Conservation (phyloP, 1,140 invertebrate species). For the Panagrolaimus sp. region DNA sequence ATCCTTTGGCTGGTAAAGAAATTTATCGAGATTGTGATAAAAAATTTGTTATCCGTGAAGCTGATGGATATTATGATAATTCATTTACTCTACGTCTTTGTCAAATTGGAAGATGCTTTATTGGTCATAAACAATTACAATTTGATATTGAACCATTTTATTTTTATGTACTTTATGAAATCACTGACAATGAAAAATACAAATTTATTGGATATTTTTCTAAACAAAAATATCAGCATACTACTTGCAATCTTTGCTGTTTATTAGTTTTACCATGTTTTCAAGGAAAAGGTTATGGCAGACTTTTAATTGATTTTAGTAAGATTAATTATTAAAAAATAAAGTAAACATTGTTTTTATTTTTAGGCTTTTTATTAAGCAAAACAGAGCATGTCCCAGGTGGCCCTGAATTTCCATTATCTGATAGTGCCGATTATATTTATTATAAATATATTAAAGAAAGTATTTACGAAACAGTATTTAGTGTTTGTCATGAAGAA, state of each 20-base stretch:
- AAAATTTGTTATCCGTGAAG: neutral
- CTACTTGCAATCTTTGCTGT: neutral
- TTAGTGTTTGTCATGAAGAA: neutral
- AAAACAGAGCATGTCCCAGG: neutral
- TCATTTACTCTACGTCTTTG: neutral
- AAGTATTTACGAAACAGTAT: neutral
- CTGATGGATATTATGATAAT: neutral
- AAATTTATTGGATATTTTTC: neutral
- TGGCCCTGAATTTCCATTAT: neutral
- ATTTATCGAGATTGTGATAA: neutral
- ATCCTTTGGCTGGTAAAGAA: neutral
- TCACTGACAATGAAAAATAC: neutral
- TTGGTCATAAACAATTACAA: neutral
- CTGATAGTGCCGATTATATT: neutral
- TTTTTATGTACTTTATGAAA: neutral
- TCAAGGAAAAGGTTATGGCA: neutral
- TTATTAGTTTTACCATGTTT: neutral
- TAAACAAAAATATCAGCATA: neutral
- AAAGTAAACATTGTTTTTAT: too few species aligned
- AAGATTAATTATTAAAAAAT: neutral
- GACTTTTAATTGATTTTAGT: slow-evolving; percentile 1
- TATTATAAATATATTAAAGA: neutral
- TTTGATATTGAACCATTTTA: neutral
- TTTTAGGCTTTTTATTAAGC: slow-evolving; percentile 3
- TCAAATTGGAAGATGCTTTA: neutral